Percentiles rank a stretch among this genome's conserved stretches.
Conservation (phyloP, 2,888 invertebrate genomes). For the Frankliniella intonsa region DNA sequence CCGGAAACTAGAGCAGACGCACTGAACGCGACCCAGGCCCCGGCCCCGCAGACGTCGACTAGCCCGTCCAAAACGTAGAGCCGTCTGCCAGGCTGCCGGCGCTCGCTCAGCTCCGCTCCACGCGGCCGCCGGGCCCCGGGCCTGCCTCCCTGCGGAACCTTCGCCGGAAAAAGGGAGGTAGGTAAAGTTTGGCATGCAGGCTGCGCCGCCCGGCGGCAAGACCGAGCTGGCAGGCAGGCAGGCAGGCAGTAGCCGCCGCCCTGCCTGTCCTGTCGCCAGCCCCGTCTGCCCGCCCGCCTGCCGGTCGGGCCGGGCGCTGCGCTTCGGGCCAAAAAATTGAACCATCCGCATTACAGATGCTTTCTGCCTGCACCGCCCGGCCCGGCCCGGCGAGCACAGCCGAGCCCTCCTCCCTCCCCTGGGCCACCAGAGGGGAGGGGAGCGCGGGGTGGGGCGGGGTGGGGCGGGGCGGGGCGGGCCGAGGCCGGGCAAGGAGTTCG, state of each 20-base stretch:
- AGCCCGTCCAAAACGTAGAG: no score
- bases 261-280: background rate
- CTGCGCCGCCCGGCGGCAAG: background rate
- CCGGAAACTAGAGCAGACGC: no score
- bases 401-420: slow-evolving; percentile 3
- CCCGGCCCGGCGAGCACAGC: background rate
- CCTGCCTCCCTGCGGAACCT: background rate
- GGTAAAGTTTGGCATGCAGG: background rate
- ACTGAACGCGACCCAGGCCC: no score
- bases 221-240: no score
- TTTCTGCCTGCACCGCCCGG: background rate
- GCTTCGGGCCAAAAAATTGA: slow-evolving; percentile 21
- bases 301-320: background rate
- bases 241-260: no score
- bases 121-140: background rate
- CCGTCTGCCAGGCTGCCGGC: background rate
- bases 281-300: background rate
- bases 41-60: no score
- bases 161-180: background rate
- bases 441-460: background rate
- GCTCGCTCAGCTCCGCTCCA: background rate
- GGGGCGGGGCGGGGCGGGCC: background rate
- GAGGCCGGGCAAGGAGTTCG: background rate
- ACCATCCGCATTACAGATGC: slow-evolving; percentile 6
- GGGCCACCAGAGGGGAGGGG: background rate